phyloP scores from a whole-genome alignment of 2,113 vertebrate species.

The Larimichthys polyactis region DNA sequence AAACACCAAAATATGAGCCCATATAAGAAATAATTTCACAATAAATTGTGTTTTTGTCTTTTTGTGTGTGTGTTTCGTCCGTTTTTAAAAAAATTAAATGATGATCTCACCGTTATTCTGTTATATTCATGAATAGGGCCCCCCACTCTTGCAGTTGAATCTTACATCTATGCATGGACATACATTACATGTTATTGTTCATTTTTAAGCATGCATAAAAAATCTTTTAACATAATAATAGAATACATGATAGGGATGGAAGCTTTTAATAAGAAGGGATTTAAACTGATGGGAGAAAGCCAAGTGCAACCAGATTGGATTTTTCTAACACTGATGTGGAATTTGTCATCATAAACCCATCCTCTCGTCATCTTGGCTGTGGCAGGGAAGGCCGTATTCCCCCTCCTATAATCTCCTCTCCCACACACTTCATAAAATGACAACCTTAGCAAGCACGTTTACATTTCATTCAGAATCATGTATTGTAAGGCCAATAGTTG shows the following conservation, averaged over 20 bases:
- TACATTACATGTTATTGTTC: conserved; percentile 8
- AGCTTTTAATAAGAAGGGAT: conserved; percentile 53
- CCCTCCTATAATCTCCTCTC: conserved; percentile 49
- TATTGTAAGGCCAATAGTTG: conserved; percentile 5
- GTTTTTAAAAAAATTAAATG: not conserved
- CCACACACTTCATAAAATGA: conserved; percentile 34
- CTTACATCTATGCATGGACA: not conserved
- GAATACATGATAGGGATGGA: conserved; percentile 24
- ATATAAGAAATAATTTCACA: too few species aligned
- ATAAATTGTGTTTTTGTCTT: too few species aligned
- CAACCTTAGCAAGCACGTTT: conserved; percentile 31
- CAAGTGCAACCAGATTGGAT: conserved; percentile 56
- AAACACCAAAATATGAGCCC: too few species aligned
- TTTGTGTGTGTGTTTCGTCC: not conserved
- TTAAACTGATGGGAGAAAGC: conserved; percentile 57
- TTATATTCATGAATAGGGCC: too few species aligned
- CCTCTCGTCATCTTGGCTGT: conserved; percentile 49
- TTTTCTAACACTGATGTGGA: conserved; percentile 56
- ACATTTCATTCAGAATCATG: conserved; percentile 30
- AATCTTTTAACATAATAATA: conserved; percentile 41
- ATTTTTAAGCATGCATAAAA: conserved; percentile 29
- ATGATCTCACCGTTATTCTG: too few species aligned
- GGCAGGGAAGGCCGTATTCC: conserved; percentile 45
- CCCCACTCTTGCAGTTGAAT: not conserved
- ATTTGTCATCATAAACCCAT: conserved; percentile 65